A percentile compares a stretch with the other conserved stretches of the same genome.
Evolutionary conservation across 2,888 invertebrate species (phyloP).

Genomic region (Ectobius pallidus): DNA sequence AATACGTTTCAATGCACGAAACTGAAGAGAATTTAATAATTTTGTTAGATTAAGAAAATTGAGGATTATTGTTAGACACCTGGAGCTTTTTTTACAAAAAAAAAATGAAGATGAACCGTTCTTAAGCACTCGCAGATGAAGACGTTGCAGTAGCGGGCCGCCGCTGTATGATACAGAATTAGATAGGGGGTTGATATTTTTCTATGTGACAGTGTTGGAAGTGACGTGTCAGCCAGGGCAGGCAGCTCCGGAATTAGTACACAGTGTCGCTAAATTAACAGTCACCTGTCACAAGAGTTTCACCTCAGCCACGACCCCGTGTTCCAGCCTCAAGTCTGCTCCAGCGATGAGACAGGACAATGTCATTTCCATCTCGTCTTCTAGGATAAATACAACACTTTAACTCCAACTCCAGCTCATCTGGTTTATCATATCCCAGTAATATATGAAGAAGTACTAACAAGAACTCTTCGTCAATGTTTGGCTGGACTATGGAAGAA

Average conservation of each 20-base stretch:
- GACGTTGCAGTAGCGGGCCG: no score
- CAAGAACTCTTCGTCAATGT: no score
- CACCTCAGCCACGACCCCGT: slow-evolving; percentile 39
- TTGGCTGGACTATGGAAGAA: no score
- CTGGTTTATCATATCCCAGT: no score
- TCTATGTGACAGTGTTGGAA: slow-evolving; percentile 15
- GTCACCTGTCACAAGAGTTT: slow-evolving; percentile 51
- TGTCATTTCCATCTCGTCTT: slow-evolving; percentile 33
- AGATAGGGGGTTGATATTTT: slow-evolving; percentile 9
- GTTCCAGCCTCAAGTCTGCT: slow-evolving; percentile 18
- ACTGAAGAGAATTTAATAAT: no score
- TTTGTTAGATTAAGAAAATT: no score
- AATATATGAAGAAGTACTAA: no score
- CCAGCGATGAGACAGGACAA: slow-evolving; percentile 33
- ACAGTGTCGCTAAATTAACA: slow-evolving; percentile 54
- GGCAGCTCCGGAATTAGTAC: slow-evolving; percentile 49
- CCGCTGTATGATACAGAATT: not conserved
- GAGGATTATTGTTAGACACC: no score
- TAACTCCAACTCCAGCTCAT: not conserved
- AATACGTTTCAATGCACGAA: no score
- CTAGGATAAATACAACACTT: not conserved
- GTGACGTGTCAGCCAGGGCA: not conserved
- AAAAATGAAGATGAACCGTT: no score
- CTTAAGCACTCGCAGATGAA: no score
- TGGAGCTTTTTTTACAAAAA: no score